Evolutionary conservation across 92 coral and sea anemone species (phyloP), one percentile per base, ranked within the genome.

Genomic region (Meandrina meandrites): DNA sequence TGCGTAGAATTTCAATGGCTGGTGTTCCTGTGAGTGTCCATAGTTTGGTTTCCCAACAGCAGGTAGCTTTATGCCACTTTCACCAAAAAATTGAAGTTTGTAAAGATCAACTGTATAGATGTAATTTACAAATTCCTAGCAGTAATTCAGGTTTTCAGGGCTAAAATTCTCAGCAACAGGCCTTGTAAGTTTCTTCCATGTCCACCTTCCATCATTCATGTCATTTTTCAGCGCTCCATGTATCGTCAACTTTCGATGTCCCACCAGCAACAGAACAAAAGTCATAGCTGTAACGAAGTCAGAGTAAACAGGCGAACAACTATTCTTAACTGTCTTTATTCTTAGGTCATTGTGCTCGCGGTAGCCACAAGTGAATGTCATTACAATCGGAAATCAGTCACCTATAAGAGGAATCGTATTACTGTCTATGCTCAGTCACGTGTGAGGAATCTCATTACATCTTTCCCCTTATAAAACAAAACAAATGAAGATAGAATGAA

Each of bases 11-110:
- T 87, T 91, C 91, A 0, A 91, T 89, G 45, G 84, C 84, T 24
- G 80, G 91, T 19, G 84, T 87, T 62, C 90, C 88, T 22, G 80
- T 18, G 94, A 91, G 76, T 91, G 89, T 0, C 90, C 91, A 57
- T 91, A 91, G 34, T 42, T 50, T 30, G 89, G 91, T 37, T 75
- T 87, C 50, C 80, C 87, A 37, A 81, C 87, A 64, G 81, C 92
- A 17, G 87, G 80, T 15, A 79, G 79, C 75, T 80, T 79, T 10
- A 89, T 69, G 10, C 94, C 90, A 31, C 81, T 57, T 64, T 85
- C 94, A 73, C 83, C 82, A 40, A 91, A 88, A 16, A 88, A 88
- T 56, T 88, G 79, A 47, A 91, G 81, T 32, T 79, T 73, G 30
- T 76, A 27, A 27, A 88, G 90, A 37, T 86, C 77, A 34, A 92